A percentile compares a stretch with the other conserved stretches of the same genome.
Conservation (phyloP, 1,140 invertebrate species). For the Drosophila sturtevanti region DNA sequence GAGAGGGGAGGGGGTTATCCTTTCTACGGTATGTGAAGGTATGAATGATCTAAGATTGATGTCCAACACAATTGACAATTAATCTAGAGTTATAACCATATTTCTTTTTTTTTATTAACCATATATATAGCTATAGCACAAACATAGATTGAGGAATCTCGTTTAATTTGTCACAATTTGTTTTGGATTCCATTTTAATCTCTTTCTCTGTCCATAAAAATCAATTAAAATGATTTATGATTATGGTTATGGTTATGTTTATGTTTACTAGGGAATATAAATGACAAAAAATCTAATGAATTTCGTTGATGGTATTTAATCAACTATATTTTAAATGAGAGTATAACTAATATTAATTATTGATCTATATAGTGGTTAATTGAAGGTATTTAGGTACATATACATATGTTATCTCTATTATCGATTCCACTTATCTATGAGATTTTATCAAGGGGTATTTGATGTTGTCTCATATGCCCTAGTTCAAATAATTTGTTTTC, state of each 20-base stretch:
- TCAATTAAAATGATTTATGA: neutral
- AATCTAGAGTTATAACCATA: neutral
- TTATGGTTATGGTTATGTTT: neutral
- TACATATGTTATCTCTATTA: no score
- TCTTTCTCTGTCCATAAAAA: slow-evolving; percentile 33
- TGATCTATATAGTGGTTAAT: no score
- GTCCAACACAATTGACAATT: neutral
- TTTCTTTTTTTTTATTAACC: neutral
- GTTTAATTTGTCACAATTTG: slow-evolving; percentile 50
- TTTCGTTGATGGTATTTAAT: no score
- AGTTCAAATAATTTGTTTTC: slow-evolving; percentile 14
- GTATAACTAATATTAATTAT: no score
- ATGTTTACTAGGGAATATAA: no score
- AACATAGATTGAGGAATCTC: neutral
- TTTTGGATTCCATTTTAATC: slow-evolving; percentile 24
- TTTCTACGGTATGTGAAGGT: neutral
- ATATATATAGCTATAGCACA: neutral
- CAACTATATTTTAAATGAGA: no score
- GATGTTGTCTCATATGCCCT: neutral
- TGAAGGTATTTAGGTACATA: no score
- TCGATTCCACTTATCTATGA: neutral
- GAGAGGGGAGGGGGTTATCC: slow-evolving; percentile 34
- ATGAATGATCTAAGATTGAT: slow-evolving; percentile 19
- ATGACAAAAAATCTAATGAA: no score
- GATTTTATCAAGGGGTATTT: slow-evolving; percentile 15